A percentile compares a stretch with the other conserved stretches of the same genome.
Evolutionary conservation across 2,797 vertebrate species (phyloP).

Genomic region (Babyrousa celebensis): DNA sequence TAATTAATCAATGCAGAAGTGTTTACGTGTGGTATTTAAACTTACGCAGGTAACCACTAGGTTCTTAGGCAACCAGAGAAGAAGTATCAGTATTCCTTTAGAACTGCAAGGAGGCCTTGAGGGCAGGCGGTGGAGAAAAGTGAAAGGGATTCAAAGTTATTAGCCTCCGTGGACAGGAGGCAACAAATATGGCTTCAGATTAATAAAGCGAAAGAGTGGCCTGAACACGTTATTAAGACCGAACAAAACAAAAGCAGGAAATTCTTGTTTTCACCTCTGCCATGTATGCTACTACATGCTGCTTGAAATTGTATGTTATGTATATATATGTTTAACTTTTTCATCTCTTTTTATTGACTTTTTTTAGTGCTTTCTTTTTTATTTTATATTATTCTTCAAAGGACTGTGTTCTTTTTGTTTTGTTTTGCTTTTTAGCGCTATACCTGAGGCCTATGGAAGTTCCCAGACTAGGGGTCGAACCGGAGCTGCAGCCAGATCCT

Average conservation of each 20-base stretch:
- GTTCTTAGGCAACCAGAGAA: not conserved
- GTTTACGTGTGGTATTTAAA: not conserved
- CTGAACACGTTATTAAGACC: not conserved
- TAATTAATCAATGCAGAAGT: not conserved
- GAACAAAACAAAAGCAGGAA: not conserved
- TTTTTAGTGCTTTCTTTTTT: too few relatives aligned
- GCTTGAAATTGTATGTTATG: not conserved
- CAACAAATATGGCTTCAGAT: not conserved
- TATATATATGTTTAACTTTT: too few relatives aligned
- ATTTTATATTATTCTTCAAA: too few relatives aligned
- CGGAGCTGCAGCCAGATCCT: too few relatives aligned
- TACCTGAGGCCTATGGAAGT: too few relatives aligned
- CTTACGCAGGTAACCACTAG: not conserved
- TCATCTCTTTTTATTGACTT: too few relatives aligned
- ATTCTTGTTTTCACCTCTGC: not conserved
- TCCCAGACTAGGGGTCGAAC: too few relatives aligned
- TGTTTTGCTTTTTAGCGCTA: too few relatives aligned
- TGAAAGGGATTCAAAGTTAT: not conserved
- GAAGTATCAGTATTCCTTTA: too few relatives aligned
- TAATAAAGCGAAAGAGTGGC: not conserved
- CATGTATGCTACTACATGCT: not conserved
- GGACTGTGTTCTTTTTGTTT: too few relatives aligned
- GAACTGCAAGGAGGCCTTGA: not conserved
- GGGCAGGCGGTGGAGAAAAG: not conserved
- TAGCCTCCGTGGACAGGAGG: not conserved